These are phyloP conservation scores for Sebastes goodei DNA, from an alignment of 2,797 vertebrate species.

Conservation along the genomic window DNA sequence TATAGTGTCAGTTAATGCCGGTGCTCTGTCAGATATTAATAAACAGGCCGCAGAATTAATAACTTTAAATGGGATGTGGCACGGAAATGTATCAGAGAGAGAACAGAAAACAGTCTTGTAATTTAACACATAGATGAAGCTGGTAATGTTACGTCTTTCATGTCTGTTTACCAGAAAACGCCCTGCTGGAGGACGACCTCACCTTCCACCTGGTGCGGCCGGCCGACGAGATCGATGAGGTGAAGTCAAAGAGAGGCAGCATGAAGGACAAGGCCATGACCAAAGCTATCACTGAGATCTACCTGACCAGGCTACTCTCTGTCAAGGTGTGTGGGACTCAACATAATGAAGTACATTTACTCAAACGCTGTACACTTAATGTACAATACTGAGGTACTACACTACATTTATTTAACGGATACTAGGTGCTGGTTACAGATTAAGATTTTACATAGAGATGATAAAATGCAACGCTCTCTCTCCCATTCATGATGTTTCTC, in stretches of 20 bases:
- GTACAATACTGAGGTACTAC: background rate
- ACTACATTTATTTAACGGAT: background rate
- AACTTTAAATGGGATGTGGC: too few species aligned
- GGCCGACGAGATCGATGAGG: constrained; percentile 92
- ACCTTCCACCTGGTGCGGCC: constrained; percentile 95
- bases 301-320: constrained; percentile 95
- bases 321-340: constrained; percentile 82
- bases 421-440: background rate
- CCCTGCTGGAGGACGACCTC: constrained; percentile 95
- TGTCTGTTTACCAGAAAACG: constrained; percentile 79
- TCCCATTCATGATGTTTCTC: too few species aligned
- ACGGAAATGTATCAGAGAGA: background rate
- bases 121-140: too few species aligned
- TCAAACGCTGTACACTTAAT: background rate
- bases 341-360: too few species aligned
- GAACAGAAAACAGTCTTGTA: background rate
- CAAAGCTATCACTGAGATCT: constrained; percentile 99
- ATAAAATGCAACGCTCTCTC: too few species aligned
- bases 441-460: background rate
- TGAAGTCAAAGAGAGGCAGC: constrained; percentile 94
- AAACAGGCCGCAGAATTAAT: background rate
- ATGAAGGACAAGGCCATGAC: constrained; percentile 97
- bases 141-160: too few species aligned
- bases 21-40: background rate
- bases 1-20: background rate